Conservation (phyloP, 2,888 invertebrate species). For the Bombyx huttoni region DNA sequence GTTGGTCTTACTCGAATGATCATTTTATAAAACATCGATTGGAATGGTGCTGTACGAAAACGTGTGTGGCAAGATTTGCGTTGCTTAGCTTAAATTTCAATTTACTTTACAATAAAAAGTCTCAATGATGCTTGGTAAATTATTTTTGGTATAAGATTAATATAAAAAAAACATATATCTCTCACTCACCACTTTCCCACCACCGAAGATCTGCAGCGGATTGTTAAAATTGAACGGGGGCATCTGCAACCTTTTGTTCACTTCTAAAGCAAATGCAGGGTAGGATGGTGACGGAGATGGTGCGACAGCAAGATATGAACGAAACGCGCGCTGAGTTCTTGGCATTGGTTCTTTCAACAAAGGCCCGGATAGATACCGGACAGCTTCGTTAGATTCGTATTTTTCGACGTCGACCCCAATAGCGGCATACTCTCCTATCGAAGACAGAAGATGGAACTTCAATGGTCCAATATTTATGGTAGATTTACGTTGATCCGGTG, state of each 20-base stretch:
- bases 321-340: conserved; percentile 78
- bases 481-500: too few species aligned
- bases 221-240: conserved; percentile 92
- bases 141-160: too few species aligned
- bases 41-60: too few species aligned
- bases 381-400: conserved; percentile 83
- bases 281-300: conserved; percentile 83
- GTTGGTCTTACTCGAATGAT: too few species aligned
- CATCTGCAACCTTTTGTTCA: conserved; percentile 86
- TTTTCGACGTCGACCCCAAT: conserved; percentile 93
- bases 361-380: conserved; percentile 84
- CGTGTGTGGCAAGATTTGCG: too few species aligned
- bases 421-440: conserved; percentile 91
- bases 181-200: conserved; percentile 77
- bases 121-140: too few species aligned
- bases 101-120: too few species aligned
- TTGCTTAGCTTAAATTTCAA: too few species aligned
- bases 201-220: conserved; percentile 80
- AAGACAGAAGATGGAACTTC: too few species aligned
- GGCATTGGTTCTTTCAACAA: conserved; percentile 75
- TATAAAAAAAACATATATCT: too few species aligned
- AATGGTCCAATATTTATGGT: too few species aligned
- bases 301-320: conserved; percentile 86
- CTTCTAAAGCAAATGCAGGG: conserved; percentile 79
- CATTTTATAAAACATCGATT: not conserved